Evolutionary conservation across 2,888 invertebrate genomes (phyloP), one percentile per base, ranked within the genome.

Genomic region (Dicyrtoma fusca): DNA sequence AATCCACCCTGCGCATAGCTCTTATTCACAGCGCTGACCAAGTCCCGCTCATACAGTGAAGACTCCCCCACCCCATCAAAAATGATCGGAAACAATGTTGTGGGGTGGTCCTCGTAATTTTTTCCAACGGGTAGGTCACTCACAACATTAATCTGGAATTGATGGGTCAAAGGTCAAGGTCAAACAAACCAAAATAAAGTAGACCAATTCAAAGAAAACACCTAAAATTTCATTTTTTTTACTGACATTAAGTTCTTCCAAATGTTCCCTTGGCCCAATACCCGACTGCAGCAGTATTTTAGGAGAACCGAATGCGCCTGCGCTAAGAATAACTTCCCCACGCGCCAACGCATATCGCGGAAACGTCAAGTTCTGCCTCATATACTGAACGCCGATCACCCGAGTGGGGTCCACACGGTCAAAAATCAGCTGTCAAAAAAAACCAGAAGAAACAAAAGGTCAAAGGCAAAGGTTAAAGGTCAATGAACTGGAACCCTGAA

Each of bases 261-360:
- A 11, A 49, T 71, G 45, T 26, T 70, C 66, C 19, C 11, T 45
- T 1, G 71, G 71, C 4, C 73, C 73, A 14, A 73, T 65, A 34
- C 73, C 73, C 3, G 73, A 73, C 4, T 49, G 25, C 51, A 73
- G 42, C 1, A 73, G 59, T 49, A 73, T 53, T 26, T 70, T 59
- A 1, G 73, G 73, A 34, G 65, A 64, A 17, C 70, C 65, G 25
- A 70, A 70, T 6, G 73, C 65, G 14, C 73, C 73, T 1, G 73
- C 73, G 26, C 51, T 51, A 19, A 73, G 17, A 62, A 73, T 73
- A 4, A 73, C 73, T 53, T 73, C 73, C 44, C 61, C 65, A 1
- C 34, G 57, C 1, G 70, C 73, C 34, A 17, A 65, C 0, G 70
- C 73, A 13, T 23, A 21, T 23, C 44, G 25, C 14, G n/a, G 47